Conservation (phyloP, 2,797 vertebrate species). For the Squalus acanthias region DNA sequence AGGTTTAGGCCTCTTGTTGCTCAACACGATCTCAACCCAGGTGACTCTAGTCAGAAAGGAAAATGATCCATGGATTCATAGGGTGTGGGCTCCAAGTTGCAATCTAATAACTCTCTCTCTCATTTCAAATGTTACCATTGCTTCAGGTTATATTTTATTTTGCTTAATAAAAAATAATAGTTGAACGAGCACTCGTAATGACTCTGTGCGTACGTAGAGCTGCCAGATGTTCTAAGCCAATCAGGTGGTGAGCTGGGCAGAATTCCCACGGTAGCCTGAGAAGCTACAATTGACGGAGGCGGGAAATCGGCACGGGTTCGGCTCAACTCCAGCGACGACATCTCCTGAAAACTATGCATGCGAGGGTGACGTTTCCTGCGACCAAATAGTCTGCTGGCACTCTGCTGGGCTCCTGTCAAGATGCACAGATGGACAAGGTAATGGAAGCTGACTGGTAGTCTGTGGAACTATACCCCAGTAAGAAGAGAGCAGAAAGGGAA, state of each 20-base stretch:
- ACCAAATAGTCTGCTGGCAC: too few species aligned
- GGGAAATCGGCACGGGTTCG: too few species aligned
- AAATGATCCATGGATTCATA: not conserved
- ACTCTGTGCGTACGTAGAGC: not conserved
- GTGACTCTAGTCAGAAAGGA: not conserved
- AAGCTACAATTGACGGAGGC: not conserved
- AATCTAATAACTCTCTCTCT: not conserved
- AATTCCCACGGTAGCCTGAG: not conserved
- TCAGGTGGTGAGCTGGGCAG: not conserved
- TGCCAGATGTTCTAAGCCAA: not conserved
- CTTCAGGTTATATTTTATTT: conserved; percentile 24
- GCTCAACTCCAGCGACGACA: too few species aligned
- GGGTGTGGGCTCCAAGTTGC: not conserved
- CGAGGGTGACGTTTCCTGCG: too few species aligned
- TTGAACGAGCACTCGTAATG: not conserved
- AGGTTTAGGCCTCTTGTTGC: not conserved
- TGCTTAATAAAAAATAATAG: not conserved
- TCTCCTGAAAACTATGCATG: too few species aligned
- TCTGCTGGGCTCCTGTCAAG: too few species aligned
- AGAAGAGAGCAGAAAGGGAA: too few species aligned
- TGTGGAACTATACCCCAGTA: too few species aligned
- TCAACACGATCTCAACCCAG: not conserved
- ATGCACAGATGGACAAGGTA: too few species aligned
- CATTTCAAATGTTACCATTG: not conserved
- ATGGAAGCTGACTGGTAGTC: too few species aligned